Base-by-base conservation (phyloP, 1,140 invertebrate genomes). In the Elymnias hypermnestra region DNA sequence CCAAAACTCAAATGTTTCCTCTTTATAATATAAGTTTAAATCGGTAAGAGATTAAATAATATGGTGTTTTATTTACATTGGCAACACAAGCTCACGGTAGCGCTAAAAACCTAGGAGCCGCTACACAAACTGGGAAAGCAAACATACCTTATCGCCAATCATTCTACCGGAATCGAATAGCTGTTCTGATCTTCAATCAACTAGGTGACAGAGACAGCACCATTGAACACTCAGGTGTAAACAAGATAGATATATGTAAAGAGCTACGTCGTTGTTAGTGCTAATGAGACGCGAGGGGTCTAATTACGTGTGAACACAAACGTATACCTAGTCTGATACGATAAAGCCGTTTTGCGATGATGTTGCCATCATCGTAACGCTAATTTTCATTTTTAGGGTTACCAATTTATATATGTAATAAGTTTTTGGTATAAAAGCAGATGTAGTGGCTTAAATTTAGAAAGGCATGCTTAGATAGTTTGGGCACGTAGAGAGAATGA, bases 291-390 rank as follows among this genome's bases (percentile, higher is more conserved):
- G 57, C 63, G 63, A 63, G 63, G 63, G 63, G 52, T 73, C 74
- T 83, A 78, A 83, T 83, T 83, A 75, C 68, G 73, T 78, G 72
- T 66, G 71, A 79, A 83, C 69, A 71, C 68, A n/a, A 75, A 72
- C 59, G 62, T 67, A 75, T 77, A 75, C 65, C 64, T 78, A 77
- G 59, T 67, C 54, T 68, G 38, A 47, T 49, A 39, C 55, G 53
- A 53, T 63, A 54, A 60, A 53, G 53, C 53, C 19, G 29, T 50
- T 43, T 35, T 26, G 38, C 46, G 38, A 35, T 33, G 14, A 33
- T 33, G 31, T 33, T 33, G 31, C 13, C 10, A 33, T 33, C 2
- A 18, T 33, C n/a, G 31, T 17, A 15, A 33, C n/a, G 1, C 4
- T 25, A 52, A 23, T 45, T 45, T 38, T 18, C 22, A 37, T 52